phyloP scores from a whole-genome alignment of 2,888 invertebrate species.

The Abrostola tripartita region DNA sequence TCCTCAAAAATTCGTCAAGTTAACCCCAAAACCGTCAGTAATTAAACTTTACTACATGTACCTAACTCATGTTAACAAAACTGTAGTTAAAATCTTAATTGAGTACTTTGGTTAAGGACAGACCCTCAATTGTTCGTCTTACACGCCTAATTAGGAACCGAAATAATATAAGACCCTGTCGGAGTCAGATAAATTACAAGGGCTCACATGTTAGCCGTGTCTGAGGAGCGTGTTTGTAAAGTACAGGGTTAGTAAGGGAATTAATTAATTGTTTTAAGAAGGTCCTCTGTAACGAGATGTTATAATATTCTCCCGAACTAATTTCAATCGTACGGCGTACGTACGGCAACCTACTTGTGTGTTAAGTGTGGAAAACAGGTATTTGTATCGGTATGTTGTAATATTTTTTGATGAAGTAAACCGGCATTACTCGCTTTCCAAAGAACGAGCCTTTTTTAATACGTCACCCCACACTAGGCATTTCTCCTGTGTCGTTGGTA shows the following conservation, averaged over 20 bases:
- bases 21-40: neutral
- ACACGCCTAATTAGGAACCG: constrained; percentile 14
- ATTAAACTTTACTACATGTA: neutral
- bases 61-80: constrained; percentile 12
- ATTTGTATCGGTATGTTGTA: too few relatives aligned
- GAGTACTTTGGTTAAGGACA: constrained; percentile 22
- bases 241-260: neutral
- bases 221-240: too few relatives aligned
- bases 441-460: too few relatives aligned
- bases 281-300: neutral
- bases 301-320: too few relatives aligned
- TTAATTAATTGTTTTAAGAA: neutral
- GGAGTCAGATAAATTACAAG: constrained; percentile 18
- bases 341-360: too few relatives aligned
- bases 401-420: too few relatives aligned
- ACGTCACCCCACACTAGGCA: too few relatives aligned
- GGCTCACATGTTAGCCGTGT: constrained; percentile 7
- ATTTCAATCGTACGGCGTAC: too few relatives aligned
- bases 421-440: too few relatives aligned
- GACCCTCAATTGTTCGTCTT: constrained; percentile 20
- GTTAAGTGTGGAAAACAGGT: too few relatives aligned
- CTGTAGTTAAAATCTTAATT: constrained; percentile 41
- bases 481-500: too few relatives aligned
- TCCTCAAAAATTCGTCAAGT: too few relatives aligned
- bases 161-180: constrained; percentile 18